Conservation (phyloP, 2,113 vertebrate genomes). For the Leptosomus discolor region DNA sequence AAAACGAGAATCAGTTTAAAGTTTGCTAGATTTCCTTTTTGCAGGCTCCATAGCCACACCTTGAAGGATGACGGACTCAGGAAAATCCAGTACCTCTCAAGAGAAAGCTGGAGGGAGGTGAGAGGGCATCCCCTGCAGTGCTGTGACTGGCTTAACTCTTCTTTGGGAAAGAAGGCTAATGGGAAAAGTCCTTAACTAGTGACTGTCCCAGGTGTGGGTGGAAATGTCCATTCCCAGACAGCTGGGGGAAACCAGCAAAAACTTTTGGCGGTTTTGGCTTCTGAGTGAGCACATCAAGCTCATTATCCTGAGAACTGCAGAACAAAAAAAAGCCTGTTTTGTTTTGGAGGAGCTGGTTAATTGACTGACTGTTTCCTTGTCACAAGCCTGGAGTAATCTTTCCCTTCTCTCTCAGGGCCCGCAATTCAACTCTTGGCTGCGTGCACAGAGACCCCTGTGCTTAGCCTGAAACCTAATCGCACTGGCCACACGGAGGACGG, state of each 20-base stretch:
- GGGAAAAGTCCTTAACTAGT: neutral
- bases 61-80: neutral
- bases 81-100: neutral
- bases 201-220: neutral
- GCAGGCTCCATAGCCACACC: neutral
- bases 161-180: neutral
- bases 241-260: neutral
- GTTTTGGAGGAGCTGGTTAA: neutral
- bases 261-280: neutral
- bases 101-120: neutral
- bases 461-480: neutral
- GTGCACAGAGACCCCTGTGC: neutral
- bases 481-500: neutral
- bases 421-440: neutral
- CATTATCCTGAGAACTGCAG: accelerated
- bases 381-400: neutral
- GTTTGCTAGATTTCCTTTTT: neutral
- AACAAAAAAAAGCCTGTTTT: neutral
- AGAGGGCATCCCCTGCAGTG: too few relatives aligned
- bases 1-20: neutral
- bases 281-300: neutral
- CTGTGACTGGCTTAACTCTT: neutral
- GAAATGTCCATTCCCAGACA: neutral
- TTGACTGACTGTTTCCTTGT: neutral
- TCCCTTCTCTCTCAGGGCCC: neutral